Evolutionary conservation across 2,113 vertebrate genomes (phyloP), one percentile per base, ranked within the genome.

Genomic region (Stegastes partitus): DNA sequence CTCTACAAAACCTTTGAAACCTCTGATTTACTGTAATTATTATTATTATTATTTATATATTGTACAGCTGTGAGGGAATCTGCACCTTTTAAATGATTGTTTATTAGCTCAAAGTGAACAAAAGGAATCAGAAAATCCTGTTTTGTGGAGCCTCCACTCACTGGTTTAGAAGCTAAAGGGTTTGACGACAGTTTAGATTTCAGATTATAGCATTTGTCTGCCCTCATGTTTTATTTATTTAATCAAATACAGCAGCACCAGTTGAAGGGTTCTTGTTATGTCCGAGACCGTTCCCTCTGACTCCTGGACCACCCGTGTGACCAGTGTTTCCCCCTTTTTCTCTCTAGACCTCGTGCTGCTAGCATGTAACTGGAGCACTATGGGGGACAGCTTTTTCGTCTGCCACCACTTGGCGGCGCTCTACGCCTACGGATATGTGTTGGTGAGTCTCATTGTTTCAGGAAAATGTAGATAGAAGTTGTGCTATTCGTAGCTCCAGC

Each of bases 321-420:
- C 26, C 25, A 26, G 34, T 21, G 4, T 62, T 7, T 77, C 51
- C 3, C 57, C 15, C 12, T 65, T 58, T n/a, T n/a, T n/a, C n/a
- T n/a, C 50, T 81, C 19, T 65, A 96, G 95, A 96, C 80, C 91
- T 96, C 12, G 77, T 95, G 89, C 92, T 95, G 69, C 92, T 96
- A 3, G 91, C 94, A 2, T 91, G 92, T 62, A 95, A 95, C 91
- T 96, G 96, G 96, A 96, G 87, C 65, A 94, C 93, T 0, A 92
- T 95, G 93, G 94, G 95, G 18, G 95, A 96, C 87, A 75, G 90
- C 23, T 95, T 96, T 87, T 96, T 95, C 9, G 92, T 94, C 4
- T 95, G 94, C 77, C 94, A 96, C 93, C 95, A 96, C 93, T 89
- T 95, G 92, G 93, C 94, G 82, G 95, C 95, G 68, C 94, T 97